Conservation (phyloP, 2,113 vertebrate species). For the Orthonyx spaldingii region DNA sequence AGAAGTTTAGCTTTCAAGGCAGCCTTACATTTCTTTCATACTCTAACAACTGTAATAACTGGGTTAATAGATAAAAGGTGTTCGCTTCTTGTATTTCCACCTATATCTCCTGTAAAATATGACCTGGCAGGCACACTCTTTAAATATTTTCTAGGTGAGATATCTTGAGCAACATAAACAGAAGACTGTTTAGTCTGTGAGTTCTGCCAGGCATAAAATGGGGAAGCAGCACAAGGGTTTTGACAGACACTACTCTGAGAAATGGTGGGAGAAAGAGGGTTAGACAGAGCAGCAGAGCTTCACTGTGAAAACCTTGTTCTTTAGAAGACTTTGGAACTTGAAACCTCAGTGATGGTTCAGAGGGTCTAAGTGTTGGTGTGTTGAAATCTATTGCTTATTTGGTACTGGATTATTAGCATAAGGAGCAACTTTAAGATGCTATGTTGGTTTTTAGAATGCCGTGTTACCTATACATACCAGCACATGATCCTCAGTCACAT, state of each 20-base stretch:
- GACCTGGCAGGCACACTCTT: neutral
- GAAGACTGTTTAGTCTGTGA: neutral
- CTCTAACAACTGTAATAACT: neutral
- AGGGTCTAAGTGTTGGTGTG: neutral
- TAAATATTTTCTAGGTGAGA: neutral
- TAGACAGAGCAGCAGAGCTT: neutral
- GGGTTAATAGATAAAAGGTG: neutral
- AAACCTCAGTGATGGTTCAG: neutral
- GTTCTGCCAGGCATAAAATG: neutral
- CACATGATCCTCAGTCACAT: neutral
- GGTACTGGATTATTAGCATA: neutral
- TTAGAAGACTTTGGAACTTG: neutral
- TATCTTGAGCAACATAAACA: neutral
- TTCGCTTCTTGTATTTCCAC: neutral
- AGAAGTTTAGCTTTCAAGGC: neutral
- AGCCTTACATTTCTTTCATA: neutral
- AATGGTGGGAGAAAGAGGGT: neutral
- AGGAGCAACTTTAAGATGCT: neutral
- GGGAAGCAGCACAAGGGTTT: neutral
- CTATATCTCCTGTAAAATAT: neutral
- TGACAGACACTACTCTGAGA: neutral
- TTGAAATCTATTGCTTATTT: neutral
- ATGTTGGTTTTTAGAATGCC: neutral
- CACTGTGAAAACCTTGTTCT: neutral
- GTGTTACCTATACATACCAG: neutral